Evolutionary conservation across 2,113 vertebrate genomes (phyloP).

Genomic region (Microcebus ravelobensis): DNA sequence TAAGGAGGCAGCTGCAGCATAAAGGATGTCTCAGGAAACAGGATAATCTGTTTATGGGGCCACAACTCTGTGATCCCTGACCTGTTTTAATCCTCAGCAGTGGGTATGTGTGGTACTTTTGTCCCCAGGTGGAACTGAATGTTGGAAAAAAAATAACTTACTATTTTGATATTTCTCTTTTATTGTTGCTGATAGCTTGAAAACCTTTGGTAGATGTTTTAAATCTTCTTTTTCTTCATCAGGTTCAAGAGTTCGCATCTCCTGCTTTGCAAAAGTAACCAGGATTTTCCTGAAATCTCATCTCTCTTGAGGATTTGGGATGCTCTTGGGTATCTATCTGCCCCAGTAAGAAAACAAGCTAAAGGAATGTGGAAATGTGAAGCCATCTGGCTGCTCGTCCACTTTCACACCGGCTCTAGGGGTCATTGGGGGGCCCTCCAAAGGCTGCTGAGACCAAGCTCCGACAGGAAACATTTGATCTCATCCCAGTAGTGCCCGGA

Average conservation of each 20-base stretch:
- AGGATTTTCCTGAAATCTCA: constrained; percentile 33
- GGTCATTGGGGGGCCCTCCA: constrained; percentile 86
- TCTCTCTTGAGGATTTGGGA: constrained; percentile 71
- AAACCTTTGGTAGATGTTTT: not conserved
- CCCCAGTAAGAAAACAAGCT: constrained; percentile 81
- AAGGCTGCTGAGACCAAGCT: constrained; percentile 81
- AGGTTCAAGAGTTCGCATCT: not conserved
- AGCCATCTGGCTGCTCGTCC: constrained; percentile 86
- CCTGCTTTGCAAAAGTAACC: constrained; percentile 40
- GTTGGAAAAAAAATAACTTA: not conserved
- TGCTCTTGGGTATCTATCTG: constrained; percentile 63
- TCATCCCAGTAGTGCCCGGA: constrained; percentile 74
- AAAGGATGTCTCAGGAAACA: constrained; percentile 68
- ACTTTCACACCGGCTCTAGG: constrained; percentile 87
- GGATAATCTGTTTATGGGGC: constrained; percentile 74
- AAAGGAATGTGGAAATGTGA: constrained; percentile 82
- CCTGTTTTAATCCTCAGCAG: constrained; percentile 64
- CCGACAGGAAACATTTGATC: constrained; percentile 85
- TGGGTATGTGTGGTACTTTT: not conserved
- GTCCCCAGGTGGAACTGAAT: constrained; percentile 57
- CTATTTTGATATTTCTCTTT: not conserved
- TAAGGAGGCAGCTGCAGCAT: constrained; percentile 61
- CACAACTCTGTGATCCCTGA: constrained; percentile 70
- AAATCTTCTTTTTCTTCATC: not conserved
- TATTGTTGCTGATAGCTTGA: not conserved